Evolutionary conservation across 2,797 vertebrate species (phyloP), one percentile per base, ranked within the genome.

Genomic region (Sciaenops ocellatus): DNA sequence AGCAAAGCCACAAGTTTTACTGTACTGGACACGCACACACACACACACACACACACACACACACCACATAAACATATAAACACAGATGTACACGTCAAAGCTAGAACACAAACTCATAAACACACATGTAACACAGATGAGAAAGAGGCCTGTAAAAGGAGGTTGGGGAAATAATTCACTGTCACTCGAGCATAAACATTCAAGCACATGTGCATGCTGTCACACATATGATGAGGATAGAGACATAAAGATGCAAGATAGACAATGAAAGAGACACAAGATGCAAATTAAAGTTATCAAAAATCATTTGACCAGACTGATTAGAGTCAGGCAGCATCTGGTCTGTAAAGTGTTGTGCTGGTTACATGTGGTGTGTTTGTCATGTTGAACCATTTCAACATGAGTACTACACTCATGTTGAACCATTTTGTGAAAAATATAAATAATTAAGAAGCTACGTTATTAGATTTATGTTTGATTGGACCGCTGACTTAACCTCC

Each of bases 101-200:
- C 52, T 67, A 66, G 73, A 51, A 41, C 44, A 65, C 48, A 70
- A 44, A 63, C 65, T 68, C 72, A 69, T 84, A 90, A 88, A 90
- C 87, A 89, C 91, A 90, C 47, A 76, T 90, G 88, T 79, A 71
- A 57, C 61, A 50, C 90, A 90, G 87, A 90, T 87, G 90, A 80
- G 61, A 59, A 34, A 50, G 61, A 72, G 66, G 69, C 72, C 44
- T 74, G 61, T 26, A 55, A 83, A 41, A 74, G 47, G 17, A 51
- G 56, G 74, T 6, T 41, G 38, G 50, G 28, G 47, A 24, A 78
- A 82, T 70, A 3, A 65, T 50, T 80, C 61, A 51, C 65, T 59
- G 74, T 76, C 68, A 73, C 70, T 75, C 42, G 59, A 78, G 47
- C 61, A 34, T 77, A 81, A 80, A 81, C 61, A 76, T 65, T 46